These are phyloP conservation scores for Clytia hemisphaerica DNA, from an alignment of 30 jellyfish, hydroid and myxozoan species.

Conservation along the genomic window DNA sequence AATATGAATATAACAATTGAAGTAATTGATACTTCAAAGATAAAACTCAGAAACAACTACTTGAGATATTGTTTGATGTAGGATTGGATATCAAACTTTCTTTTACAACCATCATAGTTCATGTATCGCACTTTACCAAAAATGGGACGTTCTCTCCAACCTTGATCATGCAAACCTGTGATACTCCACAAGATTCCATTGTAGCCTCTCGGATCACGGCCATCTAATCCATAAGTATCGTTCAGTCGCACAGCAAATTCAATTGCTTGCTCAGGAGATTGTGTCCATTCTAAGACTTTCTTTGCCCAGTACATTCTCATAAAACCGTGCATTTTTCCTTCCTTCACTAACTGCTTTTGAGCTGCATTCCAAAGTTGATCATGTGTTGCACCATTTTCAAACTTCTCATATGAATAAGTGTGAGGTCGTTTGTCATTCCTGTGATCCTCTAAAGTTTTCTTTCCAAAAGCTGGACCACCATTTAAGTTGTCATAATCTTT, in stretches of 20 bases:
- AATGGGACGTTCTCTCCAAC: constrained; percentile 85
- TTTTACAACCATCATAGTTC: constrained; percentile 75
- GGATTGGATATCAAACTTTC: constrained; percentile 59
- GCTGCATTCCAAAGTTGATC: constrained; percentile 86
- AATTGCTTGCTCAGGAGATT: constrained; percentile 63
- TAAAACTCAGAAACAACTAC: no score
- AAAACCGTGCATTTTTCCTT: constrained; percentile 85
- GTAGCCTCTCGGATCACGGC: constrained; percentile 74
- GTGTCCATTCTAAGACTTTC: constrained; percentile 83
- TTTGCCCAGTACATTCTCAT: constrained; percentile 94
- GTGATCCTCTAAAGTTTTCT: constrained; percentile 61
- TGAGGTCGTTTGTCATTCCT: constrained; percentile 53
- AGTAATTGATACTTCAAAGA: no score
- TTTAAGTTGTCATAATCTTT: constrained; percentile 45
- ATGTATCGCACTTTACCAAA: constrained; percentile 82
- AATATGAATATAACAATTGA: no score
- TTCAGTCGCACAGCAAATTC: constrained; percentile 44
- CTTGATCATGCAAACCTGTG: constrained; percentile 80
- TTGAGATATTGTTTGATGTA: neutral
- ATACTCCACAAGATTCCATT: constrained; percentile 87
- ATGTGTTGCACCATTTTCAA: constrained; percentile 61
- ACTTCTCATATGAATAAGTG: constrained; percentile 35
- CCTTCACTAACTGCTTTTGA: constrained; percentile 55
- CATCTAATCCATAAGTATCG: constrained; percentile 69
- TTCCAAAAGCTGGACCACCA: constrained; percentile 72